A percentile compares a stretch with the other conserved stretches of the same genome.
Evolutionary conservation across 2,797 vertebrate genomes (phyloP).

Genomic region (Morelia viridis): DNA sequence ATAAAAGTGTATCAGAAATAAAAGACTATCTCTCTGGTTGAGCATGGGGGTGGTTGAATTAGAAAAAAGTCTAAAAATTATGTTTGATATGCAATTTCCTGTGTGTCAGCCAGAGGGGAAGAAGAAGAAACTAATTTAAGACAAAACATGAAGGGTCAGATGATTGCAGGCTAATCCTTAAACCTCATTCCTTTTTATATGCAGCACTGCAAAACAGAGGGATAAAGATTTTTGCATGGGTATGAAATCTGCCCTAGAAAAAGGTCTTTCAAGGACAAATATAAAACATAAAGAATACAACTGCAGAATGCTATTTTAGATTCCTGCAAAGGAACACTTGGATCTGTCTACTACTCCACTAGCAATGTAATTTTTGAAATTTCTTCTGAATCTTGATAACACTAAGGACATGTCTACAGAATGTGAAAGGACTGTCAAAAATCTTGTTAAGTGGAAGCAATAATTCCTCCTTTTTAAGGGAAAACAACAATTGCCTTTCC

Average conservation of each 20-base stretch:
- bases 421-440: background rate
- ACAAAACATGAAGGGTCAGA: constrained; percentile 34
- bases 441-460: background rate
- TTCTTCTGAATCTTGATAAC: background rate
- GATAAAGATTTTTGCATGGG: constrained; percentile 18
- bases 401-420: constrained; percentile 22
- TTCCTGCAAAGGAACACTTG: constrained; percentile 26
- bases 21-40: constrained; percentile 6
- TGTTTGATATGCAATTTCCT: constrained; percentile 36
- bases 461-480: too few relatives aligned
- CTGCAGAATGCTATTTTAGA: constrained; percentile 16
- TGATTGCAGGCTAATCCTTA: constrained; percentile 45
- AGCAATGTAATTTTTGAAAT: background rate
- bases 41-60: background rate
- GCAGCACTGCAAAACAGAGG: background rate
- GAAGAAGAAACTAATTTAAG: constrained; percentile 43
- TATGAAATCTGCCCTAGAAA: constrained; percentile 16
- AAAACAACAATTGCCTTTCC: background rate
- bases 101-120: constrained; percentile 23
- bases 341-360: background rate
- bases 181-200: constrained; percentile 41
- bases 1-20: constrained; percentile 20
- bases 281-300: background rate
- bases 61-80: constrained; percentile 19
- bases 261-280: constrained; percentile 2